Conservation (phyloP, 2,797 vertebrate genomes). For the Cyprinodon diabolis region DNA sequence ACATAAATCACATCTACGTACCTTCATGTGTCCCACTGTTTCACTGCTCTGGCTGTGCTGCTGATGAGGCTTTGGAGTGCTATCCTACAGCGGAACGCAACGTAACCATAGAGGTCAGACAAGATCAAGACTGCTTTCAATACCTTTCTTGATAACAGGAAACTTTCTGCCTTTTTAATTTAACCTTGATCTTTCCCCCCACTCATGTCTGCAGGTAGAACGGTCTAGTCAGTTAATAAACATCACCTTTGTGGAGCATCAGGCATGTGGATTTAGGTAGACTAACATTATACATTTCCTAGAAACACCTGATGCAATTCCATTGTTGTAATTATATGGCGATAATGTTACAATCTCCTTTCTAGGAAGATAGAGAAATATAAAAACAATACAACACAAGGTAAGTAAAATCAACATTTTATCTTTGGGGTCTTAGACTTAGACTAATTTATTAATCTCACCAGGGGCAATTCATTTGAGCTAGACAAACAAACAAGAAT, state of each 20-base stretch:
- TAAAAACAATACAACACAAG: slow-evolving; percentile 28
- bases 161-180: neutral
- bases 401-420: slow-evolving; percentile 56
- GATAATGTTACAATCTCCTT: slow-evolving; percentile 6
- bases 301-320: neutral
- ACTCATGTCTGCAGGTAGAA: slow-evolving; percentile 81
- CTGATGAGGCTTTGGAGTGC: slow-evolving; percentile 82
- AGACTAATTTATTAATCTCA: too few relatives aligned
- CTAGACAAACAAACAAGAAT: too few relatives aligned
- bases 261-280: slow-evolving; percentile 87
- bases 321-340: neutral
- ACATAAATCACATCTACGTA: slow-evolving; percentile 82
- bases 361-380: slow-evolving; percentile 48
- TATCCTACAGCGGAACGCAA: slow-evolving; percentile 75
- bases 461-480: too few relatives aligned
- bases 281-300: neutral
- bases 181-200: neutral
- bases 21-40: slow-evolving; percentile 85
- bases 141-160: neutral
- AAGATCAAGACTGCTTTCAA: neutral
- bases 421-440: neutral
- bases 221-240: slow-evolving; percentile 71
- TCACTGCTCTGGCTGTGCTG: slow-evolving; percentile 88
- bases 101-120: slow-evolving; percentile 85
- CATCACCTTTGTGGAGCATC: slow-evolving; percentile 86